Conservation (phyloP, 2,888 invertebrate species). For the Agonopterix alstromeriana region DNA sequence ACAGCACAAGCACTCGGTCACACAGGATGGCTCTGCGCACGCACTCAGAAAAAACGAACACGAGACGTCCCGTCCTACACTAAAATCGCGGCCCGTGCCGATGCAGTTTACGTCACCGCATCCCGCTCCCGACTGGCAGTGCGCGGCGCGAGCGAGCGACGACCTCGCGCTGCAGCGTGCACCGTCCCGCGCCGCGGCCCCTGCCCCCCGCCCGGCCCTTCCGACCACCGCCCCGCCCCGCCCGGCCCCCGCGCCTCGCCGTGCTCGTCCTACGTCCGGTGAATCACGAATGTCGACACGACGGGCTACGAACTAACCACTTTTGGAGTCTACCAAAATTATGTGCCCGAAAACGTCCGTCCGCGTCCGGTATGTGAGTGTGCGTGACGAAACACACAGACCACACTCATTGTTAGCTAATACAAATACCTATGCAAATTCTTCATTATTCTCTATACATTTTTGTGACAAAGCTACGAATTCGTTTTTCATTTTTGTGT, state of each 20-base stretch:
- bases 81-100: conserved; percentile 71
- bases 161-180: conserved; percentile 74
- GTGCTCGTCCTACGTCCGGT: conserved; percentile 64
- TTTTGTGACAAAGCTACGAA: too few species aligned
- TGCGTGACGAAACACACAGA: conserved; percentile 16
- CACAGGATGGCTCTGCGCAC: conserved; percentile 50
- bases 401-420: too few species aligned
- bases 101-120: conserved; percentile 77
- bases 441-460: too few species aligned
- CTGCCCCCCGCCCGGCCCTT: conserved; percentile 29
- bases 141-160: conserved; percentile 64
- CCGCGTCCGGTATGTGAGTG: conserved; percentile 8
- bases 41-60: conserved; percentile 56
- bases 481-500: too few species aligned
- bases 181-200: conserved; percentile 38
- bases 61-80: conserved; percentile 71
- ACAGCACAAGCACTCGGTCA: conserved; percentile 56
- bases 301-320: conserved; percentile 25
- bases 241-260: conserved; percentile 19
- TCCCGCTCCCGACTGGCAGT: conserved; percentile 74
- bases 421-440: too few species aligned
- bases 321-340: conserved; percentile 26
- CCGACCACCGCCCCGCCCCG: conserved; percentile 15
- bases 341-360: conserved; percentile 22
- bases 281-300: conserved; percentile 44